Evolutionary conservation across 1,140 invertebrate species (phyloP).

Genomic region (Coenobita brevimanus): DNA sequence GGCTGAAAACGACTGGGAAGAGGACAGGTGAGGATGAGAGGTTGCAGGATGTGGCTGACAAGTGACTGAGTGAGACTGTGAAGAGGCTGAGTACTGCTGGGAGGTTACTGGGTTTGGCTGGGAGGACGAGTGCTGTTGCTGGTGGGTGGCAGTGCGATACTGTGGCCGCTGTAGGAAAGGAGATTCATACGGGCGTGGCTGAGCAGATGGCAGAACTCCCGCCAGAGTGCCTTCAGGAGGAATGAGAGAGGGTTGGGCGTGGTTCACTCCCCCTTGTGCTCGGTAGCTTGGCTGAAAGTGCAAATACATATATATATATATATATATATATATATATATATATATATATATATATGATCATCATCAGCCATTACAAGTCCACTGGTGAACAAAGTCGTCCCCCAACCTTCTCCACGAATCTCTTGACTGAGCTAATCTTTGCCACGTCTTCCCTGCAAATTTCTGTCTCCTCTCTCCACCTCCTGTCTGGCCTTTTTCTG

Average conservation of each 20-base stretch:
- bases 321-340: neutral
- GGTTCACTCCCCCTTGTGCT: neutral
- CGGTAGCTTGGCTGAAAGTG: slow-evolving; percentile 49
- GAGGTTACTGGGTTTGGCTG: slow-evolving; percentile 11
- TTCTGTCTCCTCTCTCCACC: no score
- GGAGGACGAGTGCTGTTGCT: neutral
- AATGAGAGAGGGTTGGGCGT: slow-evolving; percentile 23
- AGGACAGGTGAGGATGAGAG: neutral
- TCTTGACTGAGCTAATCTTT: no score
- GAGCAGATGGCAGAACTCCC: slow-evolving; percentile 51
- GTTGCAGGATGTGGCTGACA: slow-evolving; percentile 3
- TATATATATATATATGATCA: neutral
- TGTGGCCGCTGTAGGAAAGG: slow-evolving; percentile 30
- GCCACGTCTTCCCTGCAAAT: no score
- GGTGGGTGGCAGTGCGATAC: neutral
- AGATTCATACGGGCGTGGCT: slow-evolving; percentile 51
- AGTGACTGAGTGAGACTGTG: slow-evolving; percentile 9
- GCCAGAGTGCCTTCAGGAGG: slow-evolving; percentile 68
- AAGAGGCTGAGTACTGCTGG: slow-evolving; percentile 16
- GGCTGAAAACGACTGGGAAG: slow-evolving; percentile 12
- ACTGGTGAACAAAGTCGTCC: no score
- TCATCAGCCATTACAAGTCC: no score
- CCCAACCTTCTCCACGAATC: no score
- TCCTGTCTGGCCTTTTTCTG: no score
- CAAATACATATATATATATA: neutral